Conservation (phyloP, 2,113 vertebrate species). For the Eolophus roseicapilla region DNA sequence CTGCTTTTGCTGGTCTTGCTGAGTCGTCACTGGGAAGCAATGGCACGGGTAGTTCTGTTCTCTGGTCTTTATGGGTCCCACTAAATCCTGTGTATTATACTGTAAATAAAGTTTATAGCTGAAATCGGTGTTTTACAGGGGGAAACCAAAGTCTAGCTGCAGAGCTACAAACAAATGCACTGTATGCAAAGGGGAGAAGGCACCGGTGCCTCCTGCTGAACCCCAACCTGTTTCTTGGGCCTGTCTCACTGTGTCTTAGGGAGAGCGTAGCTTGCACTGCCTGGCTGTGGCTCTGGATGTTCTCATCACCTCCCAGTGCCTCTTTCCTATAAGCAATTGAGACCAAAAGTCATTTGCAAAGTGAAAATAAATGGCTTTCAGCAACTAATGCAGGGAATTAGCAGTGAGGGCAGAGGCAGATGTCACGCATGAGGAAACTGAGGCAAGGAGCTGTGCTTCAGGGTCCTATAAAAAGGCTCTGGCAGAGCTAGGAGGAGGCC, state of each 20-base stretch:
- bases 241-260: neutral
- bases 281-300: neutral
- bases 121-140: neutral
- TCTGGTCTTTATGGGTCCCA: neutral
- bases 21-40: neutral
- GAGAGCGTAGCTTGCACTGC: rapidly evolving
- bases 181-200: neutral
- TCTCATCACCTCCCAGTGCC: neutral
- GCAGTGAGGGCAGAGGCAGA: neutral
- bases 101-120: slow-evolving; percentile 25
- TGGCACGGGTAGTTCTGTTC: neutral
- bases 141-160: neutral
- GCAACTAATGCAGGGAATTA: rapidly evolving
- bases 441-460: neutral
- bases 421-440: neutral
- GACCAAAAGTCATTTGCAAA: neutral
- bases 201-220: rapidly evolving
- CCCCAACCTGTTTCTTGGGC: rapidly evolving
- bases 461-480: neutral
- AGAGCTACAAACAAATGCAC: neutral
- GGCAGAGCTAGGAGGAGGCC: neutral
- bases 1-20: neutral
- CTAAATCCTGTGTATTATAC: neutral
- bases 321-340: neutral
- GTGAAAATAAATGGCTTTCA: neutral